Evolutionary conservation across 2,797 vertebrate genomes (phyloP), one percentile per base, ranked within the genome.

Genomic region (Sebastes iracundus): DNA sequence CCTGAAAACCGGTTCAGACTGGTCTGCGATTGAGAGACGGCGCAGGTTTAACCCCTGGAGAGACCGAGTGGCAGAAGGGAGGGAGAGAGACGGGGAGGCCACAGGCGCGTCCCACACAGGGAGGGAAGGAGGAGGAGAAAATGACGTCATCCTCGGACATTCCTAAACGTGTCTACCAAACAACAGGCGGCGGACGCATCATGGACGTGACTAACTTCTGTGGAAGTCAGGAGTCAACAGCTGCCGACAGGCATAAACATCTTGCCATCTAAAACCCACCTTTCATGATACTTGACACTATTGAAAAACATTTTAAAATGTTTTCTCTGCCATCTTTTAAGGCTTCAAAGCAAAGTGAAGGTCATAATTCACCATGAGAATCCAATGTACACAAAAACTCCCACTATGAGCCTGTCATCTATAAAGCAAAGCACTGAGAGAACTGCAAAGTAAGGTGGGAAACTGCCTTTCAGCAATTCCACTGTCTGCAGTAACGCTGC

Each of bases 1-100:
- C 96, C 95, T 92, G 94, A 96, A 96, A 98, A 97, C 97, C 94
- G 94, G 97, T 96, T 96, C 94, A 93, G 97, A 97, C 97, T 95
- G 96, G 97, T 96, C 90, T 93, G 66, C 84, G 87, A 93, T 95
- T 93, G 93, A 95, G 92, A 85, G 87, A 93, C 81, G 92, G 93
- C 92, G 93, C 94, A 93, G 95, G 95, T 96, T 96, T 96, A 96
- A 97, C 96, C 96, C 96, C 91, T 94, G 83, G 91, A 75, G 93
- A 94, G 93, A 91, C 93, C 59, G 82, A 81, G 69, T 85, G 88
- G 88, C 81, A 90, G 87, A 66, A 74, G 64, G 46, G 83, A 83
- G 72, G 63, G 72, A 80, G 30, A 62, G 33, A 62, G 33, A 59
- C 4, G 0, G 20, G 28, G 58, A 86, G 66, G 72, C 73, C 74